phyloP scores from a whole-genome alignment of 2,797 vertebrate genomes.

The Melanotaenia pygmaea region DNA sequence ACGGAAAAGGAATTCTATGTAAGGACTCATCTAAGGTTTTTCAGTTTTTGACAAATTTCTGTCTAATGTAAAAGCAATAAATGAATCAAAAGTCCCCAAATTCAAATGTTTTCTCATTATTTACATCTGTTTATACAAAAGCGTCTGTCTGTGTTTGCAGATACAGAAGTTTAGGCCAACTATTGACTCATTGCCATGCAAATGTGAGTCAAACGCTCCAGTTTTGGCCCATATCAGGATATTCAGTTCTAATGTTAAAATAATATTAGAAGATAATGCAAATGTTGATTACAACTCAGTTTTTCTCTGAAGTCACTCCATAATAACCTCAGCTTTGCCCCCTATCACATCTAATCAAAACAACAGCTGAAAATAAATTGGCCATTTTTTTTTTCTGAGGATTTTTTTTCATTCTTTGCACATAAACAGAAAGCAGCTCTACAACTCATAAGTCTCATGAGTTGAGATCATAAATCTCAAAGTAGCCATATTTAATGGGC shows the following conservation, averaged over 20 bases:
- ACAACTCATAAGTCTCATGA: neutral
- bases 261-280: neutral
- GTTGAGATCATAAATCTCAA: neutral
- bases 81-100: neutral
- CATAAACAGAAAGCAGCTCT: no score
- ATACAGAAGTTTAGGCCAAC: constrained; percentile 1
- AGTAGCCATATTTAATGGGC: neutral
- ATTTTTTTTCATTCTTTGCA: neutral
- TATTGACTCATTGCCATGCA: constrained; percentile 17
- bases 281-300: neutral
- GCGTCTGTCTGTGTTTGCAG: neutral
- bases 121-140: neutral
- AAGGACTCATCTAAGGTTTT: no score
- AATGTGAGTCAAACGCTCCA: neutral
- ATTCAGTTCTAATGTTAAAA: neutral
- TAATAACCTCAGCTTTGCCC: neutral
- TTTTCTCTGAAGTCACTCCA: neutral
- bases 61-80: no score
- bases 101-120: neutral
- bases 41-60: no score
- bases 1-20: no score
- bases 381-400: neutral
- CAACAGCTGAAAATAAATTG: neutral
- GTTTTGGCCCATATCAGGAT: no score
- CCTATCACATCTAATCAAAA: neutral